These are phyloP conservation scores for Idaea biselata DNA, from an alignment of 2,888 invertebrate species.

Conservation along the genomic window DNA sequence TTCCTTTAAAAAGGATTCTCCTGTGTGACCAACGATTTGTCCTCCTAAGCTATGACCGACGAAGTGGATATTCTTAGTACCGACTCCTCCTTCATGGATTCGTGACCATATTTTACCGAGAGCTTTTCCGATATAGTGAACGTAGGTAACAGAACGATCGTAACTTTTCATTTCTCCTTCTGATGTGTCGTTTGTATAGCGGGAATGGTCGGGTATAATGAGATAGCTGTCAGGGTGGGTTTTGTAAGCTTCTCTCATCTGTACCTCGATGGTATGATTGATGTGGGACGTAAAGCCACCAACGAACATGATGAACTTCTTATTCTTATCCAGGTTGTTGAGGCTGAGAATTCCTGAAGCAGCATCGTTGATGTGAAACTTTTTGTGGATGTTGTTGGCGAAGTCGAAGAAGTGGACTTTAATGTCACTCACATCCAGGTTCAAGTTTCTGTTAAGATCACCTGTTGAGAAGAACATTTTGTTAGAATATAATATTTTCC, in stretches of 20 bases:
- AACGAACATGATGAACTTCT: slow-evolving; percentile 60
- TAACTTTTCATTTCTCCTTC: slow-evolving; percentile 60
- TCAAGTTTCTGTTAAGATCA: slow-evolving; percentile 47
- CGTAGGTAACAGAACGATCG: slow-evolving; percentile 63
- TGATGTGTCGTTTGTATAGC: slow-evolving; percentile 57
- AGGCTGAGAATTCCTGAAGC: slow-evolving; percentile 52
- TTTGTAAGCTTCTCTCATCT: slow-evolving; percentile 57
- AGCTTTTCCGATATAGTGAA: slow-evolving; percentile 65
- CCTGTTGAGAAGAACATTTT: slow-evolving; percentile 40
- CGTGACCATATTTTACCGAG: slow-evolving; percentile 53
- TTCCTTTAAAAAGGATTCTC: slow-evolving; percentile 47
- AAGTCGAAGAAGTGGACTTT: slow-evolving; percentile 65
- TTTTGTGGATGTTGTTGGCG: slow-evolving; percentile 39
- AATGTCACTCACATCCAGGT: slow-evolving; percentile 57
- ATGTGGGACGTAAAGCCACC: slow-evolving; percentile 67
- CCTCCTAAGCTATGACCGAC: slow-evolving; percentile 70
- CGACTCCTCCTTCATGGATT: slow-evolving; percentile 50
- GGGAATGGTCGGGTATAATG: slow-evolving; percentile 69
- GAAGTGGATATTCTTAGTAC: slow-evolving; percentile 58
- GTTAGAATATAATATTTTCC: background rate
- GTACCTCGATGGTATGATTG: slow-evolving; percentile 57
- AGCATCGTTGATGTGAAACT: slow-evolving; percentile 51
- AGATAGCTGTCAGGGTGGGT: slow-evolving; percentile 61
- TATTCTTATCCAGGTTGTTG: slow-evolving; percentile 49
- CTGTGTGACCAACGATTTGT: slow-evolving; percentile 63